These are phyloP conservation scores for Origma solitaria DNA, from an alignment of 2,113 vertebrate species.

Conservation along the genomic window DNA sequence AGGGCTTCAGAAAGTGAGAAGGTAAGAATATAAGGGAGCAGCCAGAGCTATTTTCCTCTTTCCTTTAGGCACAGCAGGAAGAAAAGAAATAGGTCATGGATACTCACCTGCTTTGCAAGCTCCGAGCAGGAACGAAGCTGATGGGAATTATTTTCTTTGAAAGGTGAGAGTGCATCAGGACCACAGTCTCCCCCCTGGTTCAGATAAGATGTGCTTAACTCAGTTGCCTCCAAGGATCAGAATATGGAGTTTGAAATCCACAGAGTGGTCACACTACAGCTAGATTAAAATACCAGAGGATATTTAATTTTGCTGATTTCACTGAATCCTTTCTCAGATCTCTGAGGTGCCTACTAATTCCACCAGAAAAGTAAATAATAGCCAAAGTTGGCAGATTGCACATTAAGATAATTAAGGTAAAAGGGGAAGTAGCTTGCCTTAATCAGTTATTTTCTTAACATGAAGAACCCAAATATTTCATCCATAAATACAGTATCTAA, in stretches of 20 bases:
- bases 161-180: neutral
- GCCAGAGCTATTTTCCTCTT: neutral
- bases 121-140: neutral
- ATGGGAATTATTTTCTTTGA: neutral
- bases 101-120: neutral
- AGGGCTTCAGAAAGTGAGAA: neutral
- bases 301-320: conserved; percentile 10
- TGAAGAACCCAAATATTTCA: neutral
- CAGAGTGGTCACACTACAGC: neutral
- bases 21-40: neutral
- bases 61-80: neutral
- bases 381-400: neutral
- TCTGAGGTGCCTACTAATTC: neutral
- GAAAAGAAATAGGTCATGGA: neutral
- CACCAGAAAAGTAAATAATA: neutral
- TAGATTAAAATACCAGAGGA: conserved; percentile 27
- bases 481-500: neutral
- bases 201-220: neutral
- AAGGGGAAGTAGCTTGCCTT: neutral
- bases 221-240: neutral
- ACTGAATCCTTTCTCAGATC: neutral
- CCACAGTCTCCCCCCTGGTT: neutral
- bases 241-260: neutral
- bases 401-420: neutral
- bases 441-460: neutral